Base-by-base conservation (phyloP, 1,140 invertebrate genomes). In the Babylonia areolata region DNA sequence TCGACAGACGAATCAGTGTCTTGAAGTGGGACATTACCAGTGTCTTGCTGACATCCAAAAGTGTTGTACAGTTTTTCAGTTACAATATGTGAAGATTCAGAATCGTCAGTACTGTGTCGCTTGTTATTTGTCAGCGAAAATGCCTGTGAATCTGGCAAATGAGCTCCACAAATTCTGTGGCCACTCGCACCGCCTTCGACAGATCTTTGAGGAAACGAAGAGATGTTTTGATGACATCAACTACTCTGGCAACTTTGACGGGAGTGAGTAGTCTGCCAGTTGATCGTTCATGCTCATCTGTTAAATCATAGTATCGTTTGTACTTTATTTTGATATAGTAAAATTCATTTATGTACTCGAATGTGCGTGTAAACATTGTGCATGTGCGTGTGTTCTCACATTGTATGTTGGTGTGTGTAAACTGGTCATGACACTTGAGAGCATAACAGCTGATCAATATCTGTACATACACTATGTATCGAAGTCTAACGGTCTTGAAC, bases 131-230 rank as follows among this genome's bases (percentile, higher is more conserved):
- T 42, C 28, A 58, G 64, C 64, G 28, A 39, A 46, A 84, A 91
- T 91, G 91, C 85, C 89, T 40, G 85, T 86, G 23, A 91, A 81
- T 78, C 71, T 96, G 84, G 93, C 95, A 64, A 93, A 94, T 69
- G 96, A 96, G 88, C 94, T 96, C 86, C 93, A 94, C 78, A 95
- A 94, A 86, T 96, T 96, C 88, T 93, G 94, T 35, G 90, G 94
- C 46, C 94, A 96, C 90, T 90, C 94, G 31, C 93, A 94, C 89
- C 94, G 95, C 17, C 90, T 96, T 23, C 90, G 94, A 71, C 93
- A 95, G 51, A 95, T 97, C 80, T 95, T 97, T 69, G 95, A 95
- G 12, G 96, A 97, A 92, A 97, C 97, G 3, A 95, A 96, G 89
- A 94, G 95, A 87, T 95, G 96, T 12, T 94, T 97, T 77, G 95